Evolutionary conservation across 2,113 vertebrate genomes (phyloP).

Genomic region (Rhinogobius similis): DNA sequence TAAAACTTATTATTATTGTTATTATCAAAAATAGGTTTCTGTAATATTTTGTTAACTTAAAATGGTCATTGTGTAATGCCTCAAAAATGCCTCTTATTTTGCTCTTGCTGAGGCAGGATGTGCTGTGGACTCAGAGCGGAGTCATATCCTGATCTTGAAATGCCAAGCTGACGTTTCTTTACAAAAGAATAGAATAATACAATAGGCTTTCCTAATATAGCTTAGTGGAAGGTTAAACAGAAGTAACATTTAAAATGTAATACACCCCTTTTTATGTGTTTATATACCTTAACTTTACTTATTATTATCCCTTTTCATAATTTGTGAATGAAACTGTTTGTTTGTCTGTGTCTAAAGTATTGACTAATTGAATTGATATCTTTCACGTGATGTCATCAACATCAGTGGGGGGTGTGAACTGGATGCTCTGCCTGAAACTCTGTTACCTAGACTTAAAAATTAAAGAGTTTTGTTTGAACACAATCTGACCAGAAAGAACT

Average conservation of each 20-base stretch:
- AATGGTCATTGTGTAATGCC: neutral
- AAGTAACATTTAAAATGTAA: neutral
- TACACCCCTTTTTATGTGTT: neutral
- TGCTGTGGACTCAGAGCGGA: conserved; percentile 23
- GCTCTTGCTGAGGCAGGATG: conserved; percentile 31
- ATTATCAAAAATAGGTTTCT: too few species aligned
- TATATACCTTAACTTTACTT: neutral
- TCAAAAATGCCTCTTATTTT: neutral
- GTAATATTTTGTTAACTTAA: too few species aligned
- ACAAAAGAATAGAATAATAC: conserved; percentile 25
- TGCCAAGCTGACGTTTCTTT: conserved; percentile 3
- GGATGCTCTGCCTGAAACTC: too few species aligned
- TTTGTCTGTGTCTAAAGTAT: too few species aligned
- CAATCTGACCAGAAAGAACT: too few species aligned
- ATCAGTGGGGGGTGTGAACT: too few species aligned
- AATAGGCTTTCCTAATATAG: conserved; percentile 44
- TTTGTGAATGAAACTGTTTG: too few species aligned
- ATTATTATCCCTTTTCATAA: neutral
- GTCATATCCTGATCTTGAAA: conserved; percentile 55
- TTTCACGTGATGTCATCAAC: too few species aligned
- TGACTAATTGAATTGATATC: too few species aligned
- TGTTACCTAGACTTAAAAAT: too few species aligned
- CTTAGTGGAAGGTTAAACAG: neutral
- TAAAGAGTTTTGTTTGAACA: too few species aligned
- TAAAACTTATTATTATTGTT: too few species aligned